These are phyloP conservation scores for Cremastobaeus sp. DNA, from an alignment of 2,888 invertebrate genomes.

Conservation along the genomic window DNA sequence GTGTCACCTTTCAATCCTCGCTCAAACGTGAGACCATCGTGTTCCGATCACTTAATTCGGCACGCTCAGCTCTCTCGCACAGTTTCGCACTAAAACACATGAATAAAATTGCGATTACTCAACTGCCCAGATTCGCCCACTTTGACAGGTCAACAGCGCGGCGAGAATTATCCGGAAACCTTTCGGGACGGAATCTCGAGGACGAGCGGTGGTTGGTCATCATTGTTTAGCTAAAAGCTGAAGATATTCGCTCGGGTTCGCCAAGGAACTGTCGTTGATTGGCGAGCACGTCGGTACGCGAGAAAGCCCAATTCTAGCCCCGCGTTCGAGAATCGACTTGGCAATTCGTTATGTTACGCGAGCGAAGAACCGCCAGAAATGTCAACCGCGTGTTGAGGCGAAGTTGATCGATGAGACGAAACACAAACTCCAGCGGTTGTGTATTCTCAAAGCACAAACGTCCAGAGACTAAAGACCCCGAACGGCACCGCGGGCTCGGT, in stretches of 20 bases:
- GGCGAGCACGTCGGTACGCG: no score
- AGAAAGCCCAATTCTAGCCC: neutral
- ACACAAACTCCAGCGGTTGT: no score
- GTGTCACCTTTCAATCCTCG: conserved; percentile 15
- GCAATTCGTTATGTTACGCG: conserved; percentile 21
- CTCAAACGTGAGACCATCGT: conserved; percentile 17
- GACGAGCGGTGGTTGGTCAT: no score
- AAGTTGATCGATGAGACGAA: no score
- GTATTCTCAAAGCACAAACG: no score
- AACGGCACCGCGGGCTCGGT: neutral
- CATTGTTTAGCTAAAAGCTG: no score
- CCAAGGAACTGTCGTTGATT: no score
- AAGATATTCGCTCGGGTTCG: neutral
- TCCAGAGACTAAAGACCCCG: neutral
- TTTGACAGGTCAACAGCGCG: no score
- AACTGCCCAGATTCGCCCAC: no score
- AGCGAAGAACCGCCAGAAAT: conserved; percentile 21
- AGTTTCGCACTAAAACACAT: conserved; percentile 22
- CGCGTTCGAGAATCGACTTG: neutral
- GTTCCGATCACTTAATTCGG: conserved; percentile 6
- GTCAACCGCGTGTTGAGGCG: conserved; percentile 14
- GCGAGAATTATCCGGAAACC: no score
- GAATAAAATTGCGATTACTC: conserved; percentile 1
- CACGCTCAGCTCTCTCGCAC: neutral
- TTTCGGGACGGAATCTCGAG: no score